Conservation (phyloP, 2,113 vertebrate genomes). For the Alligator sinensis region DNA sequence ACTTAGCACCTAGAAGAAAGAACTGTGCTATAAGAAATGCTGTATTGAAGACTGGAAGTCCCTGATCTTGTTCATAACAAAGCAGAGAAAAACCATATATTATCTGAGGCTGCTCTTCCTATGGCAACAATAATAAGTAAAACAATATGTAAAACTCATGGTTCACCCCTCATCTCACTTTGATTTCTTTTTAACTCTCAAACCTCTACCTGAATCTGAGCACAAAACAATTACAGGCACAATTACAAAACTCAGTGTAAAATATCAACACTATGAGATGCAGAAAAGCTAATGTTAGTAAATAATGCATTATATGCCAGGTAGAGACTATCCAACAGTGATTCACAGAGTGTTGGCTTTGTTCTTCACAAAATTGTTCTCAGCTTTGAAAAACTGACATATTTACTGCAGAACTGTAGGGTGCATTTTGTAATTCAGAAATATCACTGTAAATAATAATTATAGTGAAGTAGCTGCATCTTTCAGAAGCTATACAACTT, state of each 20-base stretch:
- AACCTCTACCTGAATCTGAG: neutral
- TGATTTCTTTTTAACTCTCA: neutral
- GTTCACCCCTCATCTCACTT: neutral
- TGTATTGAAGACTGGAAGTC: neutral
- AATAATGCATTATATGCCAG: constrained; percentile 13
- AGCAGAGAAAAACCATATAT: neutral
- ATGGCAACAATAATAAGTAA: neutral
- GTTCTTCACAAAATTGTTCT: neutral
- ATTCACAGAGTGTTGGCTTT: constrained; percentile 5
- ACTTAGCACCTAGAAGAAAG: neutral
- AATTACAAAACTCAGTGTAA: neutral
- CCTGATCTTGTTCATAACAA: neutral
- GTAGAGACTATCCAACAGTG: neutral
- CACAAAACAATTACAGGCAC: neutral
- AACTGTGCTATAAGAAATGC: neutral
- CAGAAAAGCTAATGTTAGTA: neutral
- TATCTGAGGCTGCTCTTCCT: neutral
- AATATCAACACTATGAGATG: constrained; percentile 4
- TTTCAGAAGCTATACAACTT: constrained; percentile 35
- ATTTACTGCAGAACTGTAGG: constrained; percentile 3
- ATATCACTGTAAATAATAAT: constrained; percentile 27
- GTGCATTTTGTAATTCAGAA: constrained; percentile 35
- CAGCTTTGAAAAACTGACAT: constrained; percentile 32
- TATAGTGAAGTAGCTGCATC: neutral
- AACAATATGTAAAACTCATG: neutral